Percentiles rank a stretch among this genome's conserved stretches.
Conservation (phyloP, 2,113 vertebrate species). For the Brachypteracias leptosomus region DNA sequence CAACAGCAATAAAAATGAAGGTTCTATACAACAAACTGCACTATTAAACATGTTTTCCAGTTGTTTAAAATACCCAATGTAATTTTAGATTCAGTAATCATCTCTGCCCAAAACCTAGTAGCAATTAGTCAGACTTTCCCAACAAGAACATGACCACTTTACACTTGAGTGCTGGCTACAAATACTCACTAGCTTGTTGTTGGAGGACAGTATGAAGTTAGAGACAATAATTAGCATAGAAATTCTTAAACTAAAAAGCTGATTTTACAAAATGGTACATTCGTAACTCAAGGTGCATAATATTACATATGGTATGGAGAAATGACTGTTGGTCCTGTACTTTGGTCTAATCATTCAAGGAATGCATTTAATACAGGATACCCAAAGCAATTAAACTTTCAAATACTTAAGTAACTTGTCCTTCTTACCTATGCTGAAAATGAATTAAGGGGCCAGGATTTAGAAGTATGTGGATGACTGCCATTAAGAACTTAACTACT, state of each 20-base stretch:
- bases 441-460: neutral
- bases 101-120: neutral
- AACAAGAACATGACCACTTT: neutral
- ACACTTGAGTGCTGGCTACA: neutral
- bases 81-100: neutral
- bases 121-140: neutral
- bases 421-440: neutral
- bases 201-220: neutral
- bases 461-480: neutral
- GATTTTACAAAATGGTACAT: neutral
- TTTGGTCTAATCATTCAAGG: neutral
- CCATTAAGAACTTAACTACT: neutral
- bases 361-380: neutral
- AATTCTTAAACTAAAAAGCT: neutral
- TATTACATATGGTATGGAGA: neutral
- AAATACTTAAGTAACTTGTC: neutral
- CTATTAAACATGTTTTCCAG: neutral
- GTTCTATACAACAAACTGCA: conserved; percentile 23
- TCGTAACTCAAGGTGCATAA: neutral
- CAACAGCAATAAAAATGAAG: conserved; percentile 16
- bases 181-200: neutral
- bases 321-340: neutral
- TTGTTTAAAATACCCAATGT: neutral
- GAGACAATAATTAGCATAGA: neutral
- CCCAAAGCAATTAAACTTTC: neutral